These are phyloP conservation scores for Emydoidea blandingii DNA, from an alignment of 2,797 vertebrate species.

Conservation along the genomic window DNA sequence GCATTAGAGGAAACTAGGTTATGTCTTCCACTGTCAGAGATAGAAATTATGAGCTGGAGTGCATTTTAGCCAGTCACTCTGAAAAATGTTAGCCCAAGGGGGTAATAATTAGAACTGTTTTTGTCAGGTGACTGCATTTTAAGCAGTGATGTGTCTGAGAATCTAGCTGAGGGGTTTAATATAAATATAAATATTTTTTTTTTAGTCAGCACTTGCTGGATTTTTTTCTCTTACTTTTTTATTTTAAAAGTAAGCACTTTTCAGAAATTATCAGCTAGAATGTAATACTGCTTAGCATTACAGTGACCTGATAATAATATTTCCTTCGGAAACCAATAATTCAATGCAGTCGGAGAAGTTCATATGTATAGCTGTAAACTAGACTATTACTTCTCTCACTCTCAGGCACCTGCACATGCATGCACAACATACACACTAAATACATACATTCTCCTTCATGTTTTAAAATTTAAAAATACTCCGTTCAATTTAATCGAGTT, in stretches of 20 bases:
- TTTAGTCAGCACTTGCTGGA: conserved; percentile 86
- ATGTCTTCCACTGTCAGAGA: conserved; percentile 87
- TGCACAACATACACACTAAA: conserved; percentile 20
- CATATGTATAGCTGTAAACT: conserved; percentile 63
- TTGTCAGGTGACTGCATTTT: conserved; percentile 85
- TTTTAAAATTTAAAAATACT: background rate
- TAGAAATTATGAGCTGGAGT: conserved; percentile 86
- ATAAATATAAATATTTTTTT: conserved; percentile 87
- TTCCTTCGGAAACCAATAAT: conserved; percentile 71
- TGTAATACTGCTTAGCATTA: conserved; percentile 77
- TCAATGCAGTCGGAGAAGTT: conserved; percentile 61
- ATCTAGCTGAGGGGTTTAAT: conserved; percentile 91
- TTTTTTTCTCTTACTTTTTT: conserved; percentile 79
- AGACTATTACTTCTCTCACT: conserved; percentile 54
- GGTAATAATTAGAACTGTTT: conserved; percentile 85
- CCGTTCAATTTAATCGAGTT: background rate
- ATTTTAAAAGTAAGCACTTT: conserved; percentile 91
- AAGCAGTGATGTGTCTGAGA: conserved; percentile 88
- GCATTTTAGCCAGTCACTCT: conserved; percentile 84
- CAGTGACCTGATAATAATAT: conserved; percentile 73
- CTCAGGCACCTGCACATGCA: conserved; percentile 13
- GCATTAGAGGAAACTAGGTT: conserved; percentile 87
- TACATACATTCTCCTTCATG: background rate
- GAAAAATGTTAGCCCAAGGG: conserved; percentile 86
- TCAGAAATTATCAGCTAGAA: conserved; percentile 91